Evolutionary conservation across 2,888 invertebrate species (phyloP), one percentile per base, ranked within the genome.

Genomic region (Morpho deidamia): DNA sequence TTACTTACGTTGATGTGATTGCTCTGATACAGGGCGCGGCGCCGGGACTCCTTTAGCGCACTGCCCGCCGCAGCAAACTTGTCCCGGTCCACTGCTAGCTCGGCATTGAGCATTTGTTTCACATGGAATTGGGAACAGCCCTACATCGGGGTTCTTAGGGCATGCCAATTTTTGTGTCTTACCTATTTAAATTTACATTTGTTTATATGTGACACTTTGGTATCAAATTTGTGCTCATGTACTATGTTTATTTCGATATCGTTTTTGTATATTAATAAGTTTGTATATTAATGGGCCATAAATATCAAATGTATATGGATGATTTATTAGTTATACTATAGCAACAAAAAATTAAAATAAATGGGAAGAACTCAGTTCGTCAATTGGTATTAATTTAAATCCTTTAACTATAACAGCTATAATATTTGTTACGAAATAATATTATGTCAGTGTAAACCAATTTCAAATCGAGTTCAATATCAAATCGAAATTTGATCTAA

Each of bases 21-120:
- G 69, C 39, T 81, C 78, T 40, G 70, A 63, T 11, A 79, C 72
- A 11, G 90, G 88, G 60, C 90, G 83, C 0, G 93, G 93, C 53
- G 92, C 92, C 5, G 90, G 84, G 32, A 92, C 84, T 9, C 93
- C 94, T 61, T 91, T 81, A 44, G 92, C 83, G 68, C 94, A 94
- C 64, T 91, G 90, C 42, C 83, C 87, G 40, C 84, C 80, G 65
- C 90, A 90, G 78, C 90, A 90, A 39, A 90, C 84, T 56, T 89
- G 83, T 59, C 83, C 87, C 0, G 84, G 70, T 1, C 90, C 90
- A 65, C 78, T 76, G 68, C 76, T 83, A 38, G 72, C 67, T 50
- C 83, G 81, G 68, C 90, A 90, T 59, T 90, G 90, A 0, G 83
- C 76, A 69, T 72, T 88, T 68, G 79, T 89, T 65, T 88, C 83